Evolutionary conservation across 2,888 invertebrate species (phyloP), one percentile per base, ranked within the genome.

Genomic region (Ormyrus pomaceus): DNA sequence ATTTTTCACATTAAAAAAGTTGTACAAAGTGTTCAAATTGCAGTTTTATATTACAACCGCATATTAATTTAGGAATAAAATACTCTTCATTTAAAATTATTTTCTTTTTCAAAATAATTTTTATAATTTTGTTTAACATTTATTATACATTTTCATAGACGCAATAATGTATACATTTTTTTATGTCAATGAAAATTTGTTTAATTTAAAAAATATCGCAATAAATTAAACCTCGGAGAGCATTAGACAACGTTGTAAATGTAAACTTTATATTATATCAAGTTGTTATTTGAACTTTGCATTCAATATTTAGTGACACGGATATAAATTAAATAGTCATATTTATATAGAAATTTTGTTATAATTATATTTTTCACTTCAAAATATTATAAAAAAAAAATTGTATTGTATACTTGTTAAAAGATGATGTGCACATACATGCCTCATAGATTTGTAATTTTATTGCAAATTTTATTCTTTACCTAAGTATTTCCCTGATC

Each of bases 1-100:
- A 58, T 83, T 83, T 82, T 82, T 83, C 82, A 80, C 71, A 83
- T 83, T 81, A 83, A 82, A 79, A 71, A 81, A 80, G 82, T 82
- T 85, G 83, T 87, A 86, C 77, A 86, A 83, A 86, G 77, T 81
- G 80, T 85, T 84, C 83, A 83, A 81, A 83, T 81, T 84, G 65
- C 81, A 83, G 82, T 84, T 86, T 86, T 84, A 83, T 85, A 84
- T 84, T 83, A 84, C 65, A 78, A 65, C 58, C 77, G 69, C 72
- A 80, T 77, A 65, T 53, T 78, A 79, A 82, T 81, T 78, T 75
- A 80, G 48, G 34, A 34, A 34, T 34, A 34, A 34, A 4, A 34
- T 34, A 34, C 34, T 34, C 34, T 34, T 34, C 34, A 34, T 34
- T 34, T 34, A 34, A 34, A 34, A 61, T 80, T 82, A 71, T 56